Base-by-base conservation (phyloP, 2,888 invertebrate species). In the Clusia tigrina region DNA sequence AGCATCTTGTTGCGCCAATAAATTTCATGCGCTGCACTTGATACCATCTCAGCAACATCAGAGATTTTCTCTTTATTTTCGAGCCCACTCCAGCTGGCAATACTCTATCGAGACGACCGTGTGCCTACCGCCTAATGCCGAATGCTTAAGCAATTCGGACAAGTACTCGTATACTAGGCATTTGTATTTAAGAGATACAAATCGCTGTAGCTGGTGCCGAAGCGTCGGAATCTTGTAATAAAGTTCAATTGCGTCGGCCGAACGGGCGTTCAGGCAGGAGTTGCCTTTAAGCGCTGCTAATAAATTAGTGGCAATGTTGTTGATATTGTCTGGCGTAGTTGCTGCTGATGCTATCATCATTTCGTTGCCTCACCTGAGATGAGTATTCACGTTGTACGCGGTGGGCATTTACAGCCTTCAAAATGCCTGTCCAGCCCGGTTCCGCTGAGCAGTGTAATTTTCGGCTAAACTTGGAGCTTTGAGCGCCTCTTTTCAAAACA, bases 1-100 rank as follows among this genome's bases (percentile, higher is more conserved):
- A 52, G 52, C 52, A 52, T 23, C 52, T 52, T n/a, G 18, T 52
- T 52, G 52, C 52, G 52, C 52, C 10, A 52, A 52, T 12, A 52
- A 23, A 23, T 52, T 52, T 52, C 52, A 20, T 23, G 24, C 22
- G 24, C 52, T 52, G 52, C 52, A 52, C 52, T 52, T 52, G 52
- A 52, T 52, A 52, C 2, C 22, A 42, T 3, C 42, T n/a, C 10
- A 10, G n/a, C 32, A 32, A 12, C 32, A 32, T 6, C 32, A 32
- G 32, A 6, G 12, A 32, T 32, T 32, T 32, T 32, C n/a, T n/a
- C n/a, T n/a, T n/a, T n/a, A n/a, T 32, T 32, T 6, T 32, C 12
- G 32, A 9, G 12, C 6, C 12, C 12, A 32, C 32, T 32, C 32
- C 20, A 10, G n/a, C n/a, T 48, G 48, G 5, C n/a, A n/a, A 10